These are phyloP conservation scores for Hoplostethus mediterraneus DNA, from an alignment of 2,797 vertebrate genomes.

Conservation along the genomic window DNA sequence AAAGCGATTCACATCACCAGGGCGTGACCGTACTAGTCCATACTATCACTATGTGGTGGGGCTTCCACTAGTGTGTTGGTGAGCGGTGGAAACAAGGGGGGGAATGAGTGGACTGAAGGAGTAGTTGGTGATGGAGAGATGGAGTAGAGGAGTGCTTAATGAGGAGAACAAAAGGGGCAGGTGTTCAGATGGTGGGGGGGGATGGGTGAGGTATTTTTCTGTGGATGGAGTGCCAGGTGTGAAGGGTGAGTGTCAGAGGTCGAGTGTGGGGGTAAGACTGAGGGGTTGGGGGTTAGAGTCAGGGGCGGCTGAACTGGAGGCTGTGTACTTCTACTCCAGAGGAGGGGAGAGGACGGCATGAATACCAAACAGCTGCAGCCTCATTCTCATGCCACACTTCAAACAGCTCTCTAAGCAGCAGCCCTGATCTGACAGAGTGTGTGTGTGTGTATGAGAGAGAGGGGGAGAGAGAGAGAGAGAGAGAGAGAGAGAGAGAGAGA, in stretches of 20 bases:
- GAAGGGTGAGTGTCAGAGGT: constrained; percentile 53
- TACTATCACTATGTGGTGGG: background rate
- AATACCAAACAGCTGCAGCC: constrained; percentile 75
- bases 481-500: constrained; percentile 1
- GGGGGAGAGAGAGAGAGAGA: background rate
- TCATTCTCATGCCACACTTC: constrained; percentile 65
- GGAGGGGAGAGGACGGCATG: constrained; percentile 42
- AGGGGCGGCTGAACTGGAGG: constrained; percentile 41
- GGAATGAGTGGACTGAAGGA: background rate
- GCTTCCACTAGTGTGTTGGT: background rate
- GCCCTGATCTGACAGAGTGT: constrained; percentile 37
- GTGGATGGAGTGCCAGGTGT: constrained; percentile 41
- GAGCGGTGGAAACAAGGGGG: background rate
- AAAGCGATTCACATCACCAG: background rate
- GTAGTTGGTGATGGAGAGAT: constrained; percentile 29
- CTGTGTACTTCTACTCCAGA: constrained; percentile 35
- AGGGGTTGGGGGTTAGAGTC: background rate
- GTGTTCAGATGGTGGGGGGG: constrained; percentile 43
- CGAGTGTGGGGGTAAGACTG: constrained; percentile 1
- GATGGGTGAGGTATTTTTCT: constrained; percentile 16
- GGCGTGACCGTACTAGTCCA: background rate
- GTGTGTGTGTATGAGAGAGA: constrained; percentile 13
- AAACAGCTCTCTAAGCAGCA: constrained; percentile 46
- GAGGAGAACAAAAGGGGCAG: constrained; percentile 59
- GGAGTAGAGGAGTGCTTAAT: constrained; percentile 29